These are phyloP conservation scores for Microplitis demolitor DNA, from an alignment of 1,140 invertebrate genomes.

Conservation along the genomic window DNA sequence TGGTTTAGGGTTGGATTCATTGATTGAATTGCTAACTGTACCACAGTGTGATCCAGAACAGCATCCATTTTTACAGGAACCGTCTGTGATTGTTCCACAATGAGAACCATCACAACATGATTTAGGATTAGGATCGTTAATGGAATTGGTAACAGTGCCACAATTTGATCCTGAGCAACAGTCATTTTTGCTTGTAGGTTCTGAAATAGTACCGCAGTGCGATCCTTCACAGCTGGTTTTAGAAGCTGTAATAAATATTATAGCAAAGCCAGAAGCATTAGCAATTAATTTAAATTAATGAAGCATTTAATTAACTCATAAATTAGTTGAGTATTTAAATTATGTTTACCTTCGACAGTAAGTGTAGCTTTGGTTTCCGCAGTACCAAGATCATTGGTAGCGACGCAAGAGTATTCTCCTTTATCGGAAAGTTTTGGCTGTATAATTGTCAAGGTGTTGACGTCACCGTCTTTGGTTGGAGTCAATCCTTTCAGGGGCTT, in stretches of 20 bases:
- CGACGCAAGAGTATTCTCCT: conserved; percentile 81
- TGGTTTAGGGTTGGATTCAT: not conserved
- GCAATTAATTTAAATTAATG: not conserved
- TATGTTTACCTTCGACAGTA: conserved; percentile 76
- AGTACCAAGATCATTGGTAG: conserved; percentile 77
- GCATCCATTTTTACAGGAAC: not conserved
- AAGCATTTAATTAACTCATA: not conserved
- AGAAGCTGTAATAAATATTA: not conserved
- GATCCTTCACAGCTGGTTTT: not conserved
- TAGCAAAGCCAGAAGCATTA: not conserved
- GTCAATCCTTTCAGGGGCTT: conserved; percentile 67
- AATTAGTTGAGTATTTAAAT: not conserved
- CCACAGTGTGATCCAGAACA: not conserved
- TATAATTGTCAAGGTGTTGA: conserved; percentile 71
- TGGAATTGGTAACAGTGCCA: not conserved
- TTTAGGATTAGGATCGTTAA: not conserved
- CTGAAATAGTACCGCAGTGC: not conserved
- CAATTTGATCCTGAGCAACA: conserved; percentile 3
- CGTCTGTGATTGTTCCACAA: not conserved
- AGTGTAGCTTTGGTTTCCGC: conserved; percentile 76
- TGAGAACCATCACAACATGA: not conserved
- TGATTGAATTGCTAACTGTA: not conserved
- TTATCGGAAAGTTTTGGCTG: conserved; percentile 71
- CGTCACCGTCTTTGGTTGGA: conserved; percentile 71
- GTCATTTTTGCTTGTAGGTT: not conserved